Percentiles rank a stretch among this genome's conserved stretches.
Conservation (phyloP, 2,797 vertebrate species). For the Cyclopterus lumpus region DNA sequence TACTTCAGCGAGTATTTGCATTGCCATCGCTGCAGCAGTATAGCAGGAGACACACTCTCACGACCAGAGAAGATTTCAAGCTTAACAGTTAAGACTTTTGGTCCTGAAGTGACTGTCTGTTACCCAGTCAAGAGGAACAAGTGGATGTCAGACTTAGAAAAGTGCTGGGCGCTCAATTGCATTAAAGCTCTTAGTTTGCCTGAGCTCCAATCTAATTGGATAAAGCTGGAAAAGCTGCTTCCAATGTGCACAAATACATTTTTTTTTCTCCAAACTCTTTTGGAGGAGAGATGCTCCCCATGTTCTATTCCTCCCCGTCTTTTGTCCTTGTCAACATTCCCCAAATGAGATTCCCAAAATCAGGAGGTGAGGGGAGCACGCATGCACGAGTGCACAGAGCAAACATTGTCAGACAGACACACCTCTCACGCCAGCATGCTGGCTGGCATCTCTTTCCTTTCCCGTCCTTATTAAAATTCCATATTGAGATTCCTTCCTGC, state of each 20-base stretch:
- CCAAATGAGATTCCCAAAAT: conserved; percentile 81
- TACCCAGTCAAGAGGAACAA: conserved; percentile 83
- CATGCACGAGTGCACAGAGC: conserved; percentile 71
- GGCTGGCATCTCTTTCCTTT: conserved; percentile 74
- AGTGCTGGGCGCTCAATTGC: conserved; percentile 84
- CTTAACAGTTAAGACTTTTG: conserved; percentile 79
- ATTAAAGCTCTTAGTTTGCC: conserved; percentile 85
- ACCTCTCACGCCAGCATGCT: conserved; percentile 67
- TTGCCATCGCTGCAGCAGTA: conserved; percentile 22
- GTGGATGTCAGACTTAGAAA: conserved; percentile 83
- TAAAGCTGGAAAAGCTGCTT: conserved; percentile 84
- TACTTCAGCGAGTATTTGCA: conserved; percentile 38
- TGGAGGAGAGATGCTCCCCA: conserved; percentile 19
- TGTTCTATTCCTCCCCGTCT: conserved; percentile 61
- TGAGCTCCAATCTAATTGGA: conserved; percentile 84
- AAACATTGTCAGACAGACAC: conserved; percentile 79
- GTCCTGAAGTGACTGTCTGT: conserved; percentile 81
- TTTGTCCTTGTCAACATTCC: conserved; percentile 82
- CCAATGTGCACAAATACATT: conserved; percentile 66
- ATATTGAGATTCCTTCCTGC: conserved; percentile 82
- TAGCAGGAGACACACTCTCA: conserved; percentile 38
- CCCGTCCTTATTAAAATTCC: conserved; percentile 82
- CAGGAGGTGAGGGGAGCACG: conserved; percentile 73
- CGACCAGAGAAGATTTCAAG: conserved; percentile 70
- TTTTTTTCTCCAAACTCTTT: conserved; percentile 31